Percentiles rank a stretch among this genome's conserved stretches.
Conservation (phyloP, 2,888 invertebrate genomes). For the Drosophila paucipuncta region DNA sequence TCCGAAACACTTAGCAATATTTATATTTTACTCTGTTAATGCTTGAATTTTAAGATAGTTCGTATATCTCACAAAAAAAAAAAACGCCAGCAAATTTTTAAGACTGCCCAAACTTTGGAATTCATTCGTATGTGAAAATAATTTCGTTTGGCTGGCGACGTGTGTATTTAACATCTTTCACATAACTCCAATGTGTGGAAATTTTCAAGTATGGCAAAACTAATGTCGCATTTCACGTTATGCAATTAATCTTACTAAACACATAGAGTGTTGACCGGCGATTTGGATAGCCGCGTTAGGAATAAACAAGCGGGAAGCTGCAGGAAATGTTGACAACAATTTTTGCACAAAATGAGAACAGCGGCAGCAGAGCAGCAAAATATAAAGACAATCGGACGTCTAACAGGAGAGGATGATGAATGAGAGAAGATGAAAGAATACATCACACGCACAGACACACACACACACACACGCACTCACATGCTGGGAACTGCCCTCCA, state of each 20-base stretch:
- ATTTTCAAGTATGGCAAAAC: slow-evolving; percentile 2
- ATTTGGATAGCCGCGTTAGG: neutral
- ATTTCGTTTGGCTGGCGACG: neutral
- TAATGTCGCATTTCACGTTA: slow-evolving; percentile 39
- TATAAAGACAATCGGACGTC: slow-evolving; percentile 46
- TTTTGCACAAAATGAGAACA: slow-evolving; percentile 56
- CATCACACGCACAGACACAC: neutral
- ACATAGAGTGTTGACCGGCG: slow-evolving; percentile 8
- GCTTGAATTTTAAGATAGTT: neutral
- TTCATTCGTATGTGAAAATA: neutral
- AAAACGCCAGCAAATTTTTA: neutral
- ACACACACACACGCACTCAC: neutral
- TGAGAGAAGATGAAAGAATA: slow-evolving; percentile 3
- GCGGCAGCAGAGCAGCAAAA: slow-evolving; percentile 39
- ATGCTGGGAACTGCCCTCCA: neutral
- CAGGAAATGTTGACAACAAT: slow-evolving; percentile 67
- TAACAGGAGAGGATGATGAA: slow-evolving; percentile 18
- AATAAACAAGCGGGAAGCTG: slow-evolving; percentile 34
- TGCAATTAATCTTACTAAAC: slow-evolving; percentile 37
- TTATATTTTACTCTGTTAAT: neutral
- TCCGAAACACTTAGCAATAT: neutral
- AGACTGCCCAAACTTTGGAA: neutral
- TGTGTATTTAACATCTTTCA: neutral
- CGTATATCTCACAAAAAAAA: neutral
- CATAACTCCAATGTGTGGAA: slow-evolving; percentile 2